Percentiles rank a stretch among this genome's conserved stretches.
These are phyloP conservation scores for Sebastes paucispinis DNA, from an alignment of 2,797 vertebrate genomes.

Conservation along the genomic window DNA sequence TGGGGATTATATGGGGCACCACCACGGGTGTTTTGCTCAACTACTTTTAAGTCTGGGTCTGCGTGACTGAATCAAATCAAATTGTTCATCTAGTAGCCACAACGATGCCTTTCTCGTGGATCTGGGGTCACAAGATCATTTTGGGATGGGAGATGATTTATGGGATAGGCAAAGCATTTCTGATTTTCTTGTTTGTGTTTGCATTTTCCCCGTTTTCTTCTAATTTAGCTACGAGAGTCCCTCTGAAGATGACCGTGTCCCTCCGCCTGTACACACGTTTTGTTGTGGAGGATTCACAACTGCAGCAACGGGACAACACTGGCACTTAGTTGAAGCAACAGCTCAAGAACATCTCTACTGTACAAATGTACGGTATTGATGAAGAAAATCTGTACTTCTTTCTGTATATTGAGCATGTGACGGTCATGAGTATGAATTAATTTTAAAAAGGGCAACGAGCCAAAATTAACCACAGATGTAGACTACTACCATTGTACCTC, in stretches of 20 bases:
- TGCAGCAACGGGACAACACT: background rate
- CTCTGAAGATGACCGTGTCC: background rate
- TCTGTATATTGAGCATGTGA: constrained; percentile 11
- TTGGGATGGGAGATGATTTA: background rate
- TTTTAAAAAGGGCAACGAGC: constrained; percentile 16
- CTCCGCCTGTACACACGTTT: background rate
- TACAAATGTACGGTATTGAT: background rate
- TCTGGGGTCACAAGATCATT: background rate
- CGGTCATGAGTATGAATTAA: background rate
- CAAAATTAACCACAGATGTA: constrained; percentile 8
- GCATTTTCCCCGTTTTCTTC: background rate
- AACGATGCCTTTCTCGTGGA: background rate
- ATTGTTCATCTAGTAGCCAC: background rate
- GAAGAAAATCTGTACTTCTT: background rate
- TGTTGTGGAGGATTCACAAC: background rate
- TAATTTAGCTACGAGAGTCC: background rate
- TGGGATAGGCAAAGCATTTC: background rate
- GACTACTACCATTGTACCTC: constrained; percentile 42
- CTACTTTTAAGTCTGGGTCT: background rate
- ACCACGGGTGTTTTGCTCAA: background rate
- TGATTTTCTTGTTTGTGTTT: background rate
- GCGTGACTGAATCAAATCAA: background rate
- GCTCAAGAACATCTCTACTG: constrained; percentile 4
- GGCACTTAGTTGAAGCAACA: constrained; percentile 19
- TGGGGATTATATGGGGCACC: background rate